Base-by-base conservation (phyloP, 2,113 vertebrate species). In the Apeltes quadracus region DNA sequence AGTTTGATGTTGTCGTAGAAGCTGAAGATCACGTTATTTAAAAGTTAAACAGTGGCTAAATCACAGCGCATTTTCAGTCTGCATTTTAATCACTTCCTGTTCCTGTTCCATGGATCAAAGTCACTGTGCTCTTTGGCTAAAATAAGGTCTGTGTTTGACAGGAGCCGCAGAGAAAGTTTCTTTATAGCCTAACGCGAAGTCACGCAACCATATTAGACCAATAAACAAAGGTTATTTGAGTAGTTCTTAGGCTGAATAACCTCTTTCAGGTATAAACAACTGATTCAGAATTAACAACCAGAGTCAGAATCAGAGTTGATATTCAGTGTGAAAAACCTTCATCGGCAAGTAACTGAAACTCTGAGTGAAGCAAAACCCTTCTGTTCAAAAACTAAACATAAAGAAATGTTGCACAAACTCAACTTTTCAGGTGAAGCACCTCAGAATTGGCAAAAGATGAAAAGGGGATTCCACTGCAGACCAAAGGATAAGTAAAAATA, bases 1-100 rank as follows among this genome's bases (percentile, higher is more conserved):
- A 12, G 11, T 4, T 9, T 27, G 15, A 43, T 63, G 22, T 29
- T 43, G 22, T 14, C 39, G 34, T 59, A 63, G 16, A 55, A 43
- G 22, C 48, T 25, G 51, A 38, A 72, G 25, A 51, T 59, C 32
- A 59, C 44, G 67, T 67, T 71, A 57, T 64, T 72, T 57, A 72
- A 29, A 38, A 39, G 27, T 41, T 23, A 67, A 78, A 68, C 46
- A 54, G 48, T 18, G 43, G 32, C 29, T 55, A 55, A 68, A 62
- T 63, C 69, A 50, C 22, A 41, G 15, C 34, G 12, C 27, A 8
- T 27, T 61, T 54, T 55, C 22, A 43, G 41, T 43, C 39, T 14
- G 39, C 39, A 15, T 14, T 43, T 43, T 14, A 14, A 16, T 14
- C 41, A 44, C 41, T 44, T 44, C 41, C 41, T 44, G 41, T 16